A percentile compares a stretch with the other conserved stretches of the same genome.
Evolutionary conservation across 2,888 invertebrate genomes (phyloP).

Genomic region (Pycnomerus fuliginosus): DNA sequence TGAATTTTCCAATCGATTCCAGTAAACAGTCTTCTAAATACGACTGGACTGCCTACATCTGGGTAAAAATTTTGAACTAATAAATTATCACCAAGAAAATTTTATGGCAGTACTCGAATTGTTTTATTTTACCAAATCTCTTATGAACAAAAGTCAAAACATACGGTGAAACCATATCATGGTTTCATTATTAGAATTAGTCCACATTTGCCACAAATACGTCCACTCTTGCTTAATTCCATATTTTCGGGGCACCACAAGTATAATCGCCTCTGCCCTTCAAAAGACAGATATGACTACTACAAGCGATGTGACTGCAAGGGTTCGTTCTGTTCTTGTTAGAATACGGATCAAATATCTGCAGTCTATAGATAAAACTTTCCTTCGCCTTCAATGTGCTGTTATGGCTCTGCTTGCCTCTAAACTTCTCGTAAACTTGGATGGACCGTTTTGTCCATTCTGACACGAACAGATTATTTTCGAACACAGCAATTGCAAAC

Average conservation of each 20-base stretch:
- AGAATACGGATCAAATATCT: conserved; percentile 72
- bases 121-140: too few species aligned
- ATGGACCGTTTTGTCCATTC: conserved; percentile 80
- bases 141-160: too few species aligned
- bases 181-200: too few species aligned
- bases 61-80: too few species aligned
- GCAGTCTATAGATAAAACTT: conserved; percentile 63
- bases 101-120: too few species aligned
- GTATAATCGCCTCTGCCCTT: conserved; percentile 56
- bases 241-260: conserved; percentile 79
- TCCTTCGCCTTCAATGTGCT: conserved; percentile 57
- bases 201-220: conserved; percentile 59
- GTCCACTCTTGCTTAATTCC: conserved; percentile 56
- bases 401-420: conserved; percentile 64
- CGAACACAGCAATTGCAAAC: conserved; percentile 82
- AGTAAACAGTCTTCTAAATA: too few species aligned
- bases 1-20: too few species aligned
- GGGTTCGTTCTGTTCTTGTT: conserved; percentile 49
- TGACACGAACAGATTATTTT: conserved; percentile 86
- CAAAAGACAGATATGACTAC: conserved; percentile 78
- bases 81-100: too few species aligned
- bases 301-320: conserved; percentile 64
- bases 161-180: too few species aligned
- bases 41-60: too few species aligned
- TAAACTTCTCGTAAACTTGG: conserved; percentile 75